A percentile compares a stretch with the other conserved stretches of the same genome.
Evolutionary conservation across 2,888 invertebrate species (phyloP).

Genomic region (Salpingus planirostris): DNA sequence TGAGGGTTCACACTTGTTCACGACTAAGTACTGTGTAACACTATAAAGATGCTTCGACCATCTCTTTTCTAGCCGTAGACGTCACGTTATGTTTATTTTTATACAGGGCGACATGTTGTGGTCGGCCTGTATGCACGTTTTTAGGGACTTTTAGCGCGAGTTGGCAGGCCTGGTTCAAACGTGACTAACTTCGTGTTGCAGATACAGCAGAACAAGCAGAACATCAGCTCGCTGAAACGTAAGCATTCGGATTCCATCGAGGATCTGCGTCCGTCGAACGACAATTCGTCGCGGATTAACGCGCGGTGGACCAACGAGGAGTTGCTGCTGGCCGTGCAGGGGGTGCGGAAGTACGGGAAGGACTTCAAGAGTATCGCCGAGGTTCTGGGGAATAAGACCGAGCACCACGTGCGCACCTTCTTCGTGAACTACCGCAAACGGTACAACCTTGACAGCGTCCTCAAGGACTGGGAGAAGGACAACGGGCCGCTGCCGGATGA

Average conservation of each 20-base stretch:
- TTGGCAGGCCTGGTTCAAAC: too few species aligned
- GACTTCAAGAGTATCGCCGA: slow-evolving; percentile 92
- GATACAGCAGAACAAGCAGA: slow-evolving; percentile 94
- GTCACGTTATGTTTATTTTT: too few species aligned
- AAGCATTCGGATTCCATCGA: slow-evolving; percentile 51
- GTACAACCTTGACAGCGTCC: slow-evolving; percentile 77
- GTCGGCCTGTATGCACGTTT: too few species aligned
- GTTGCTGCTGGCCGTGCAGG: slow-evolving; percentile 81
- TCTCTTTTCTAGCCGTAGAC: too few species aligned
- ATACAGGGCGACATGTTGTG: too few species aligned
- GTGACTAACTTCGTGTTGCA: slow-evolving; percentile 47
- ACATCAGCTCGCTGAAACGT: slow-evolving; percentile 76
- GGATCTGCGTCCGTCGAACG: slow-evolving; percentile 36
- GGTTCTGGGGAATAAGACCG: slow-evolving; percentile 90
- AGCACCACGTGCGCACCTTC: slow-evolving; percentile 84
- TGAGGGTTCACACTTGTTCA: too few species aligned
- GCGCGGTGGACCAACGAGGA: slow-evolving; percentile 88
- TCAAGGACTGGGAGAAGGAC: slow-evolving; percentile 79
- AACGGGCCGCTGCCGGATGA: slow-evolving; percentile 45
- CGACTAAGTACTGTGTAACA: too few species aligned
- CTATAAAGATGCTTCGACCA: too few species aligned
- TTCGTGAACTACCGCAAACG: slow-evolving; percentile 81
- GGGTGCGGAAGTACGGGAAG: slow-evolving; percentile 73
- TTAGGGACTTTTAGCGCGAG: too few species aligned
- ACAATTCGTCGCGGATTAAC: slow-evolving; percentile 54